Percentiles rank a stretch among this genome's conserved stretches.
Conservation (phyloP, 2,888 invertebrate genomes). For the Acanthopleura granulata region DNA sequence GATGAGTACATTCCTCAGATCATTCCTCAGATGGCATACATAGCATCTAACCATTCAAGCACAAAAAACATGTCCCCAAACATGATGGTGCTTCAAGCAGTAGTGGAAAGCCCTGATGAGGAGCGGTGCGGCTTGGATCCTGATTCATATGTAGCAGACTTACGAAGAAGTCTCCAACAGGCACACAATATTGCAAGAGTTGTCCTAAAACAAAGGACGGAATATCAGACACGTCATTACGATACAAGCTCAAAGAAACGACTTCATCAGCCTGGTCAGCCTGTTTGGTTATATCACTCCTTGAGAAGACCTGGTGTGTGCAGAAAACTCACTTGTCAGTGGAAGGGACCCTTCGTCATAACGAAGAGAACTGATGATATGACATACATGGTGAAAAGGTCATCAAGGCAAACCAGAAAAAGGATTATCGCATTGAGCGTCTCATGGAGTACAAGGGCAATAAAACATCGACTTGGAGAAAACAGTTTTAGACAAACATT, state of each 20-base stretch:
- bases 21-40: conserved; percentile 36
- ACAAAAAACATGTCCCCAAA: conserved; percentile 18
- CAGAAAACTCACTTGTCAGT: not conserved
- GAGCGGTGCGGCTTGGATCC: not conserved
- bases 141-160: not conserved
- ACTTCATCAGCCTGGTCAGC: not conserved
- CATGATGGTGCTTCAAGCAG: not conserved
- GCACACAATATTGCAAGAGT: not conserved
- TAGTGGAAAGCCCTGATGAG: not conserved
- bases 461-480: not conserved
- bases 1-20: conserved; percentile 31
- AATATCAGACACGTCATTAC: not conserved
- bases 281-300: not conserved
- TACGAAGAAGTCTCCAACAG: not conserved
- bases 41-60: conserved; percentile 27
- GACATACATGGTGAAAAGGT: not conserved
- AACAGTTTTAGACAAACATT: not conserved
- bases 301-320: not conserved
- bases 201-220: not conserved
- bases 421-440: not conserved
- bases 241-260: not conserved
- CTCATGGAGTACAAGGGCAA: not conserved
- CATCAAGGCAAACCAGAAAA: not conserved
- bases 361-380: not conserved
- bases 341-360: not conserved